phyloP scores from a whole-genome alignment of 2,113 vertebrate species.

The Cryptotis parvus region DNA sequence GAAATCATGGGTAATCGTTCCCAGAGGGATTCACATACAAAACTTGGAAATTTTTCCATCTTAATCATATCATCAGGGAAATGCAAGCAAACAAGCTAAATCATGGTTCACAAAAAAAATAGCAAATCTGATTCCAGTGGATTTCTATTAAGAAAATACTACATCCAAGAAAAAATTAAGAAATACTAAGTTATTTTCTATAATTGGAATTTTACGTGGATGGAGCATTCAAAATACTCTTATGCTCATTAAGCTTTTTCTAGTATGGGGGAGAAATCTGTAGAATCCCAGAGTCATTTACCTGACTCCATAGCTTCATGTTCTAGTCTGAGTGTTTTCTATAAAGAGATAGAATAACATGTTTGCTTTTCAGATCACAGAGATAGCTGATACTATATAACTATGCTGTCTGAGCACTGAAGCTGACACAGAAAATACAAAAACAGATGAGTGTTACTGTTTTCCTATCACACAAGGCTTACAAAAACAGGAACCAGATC shows the following conservation, averaged over 20 bases:
- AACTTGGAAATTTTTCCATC: background rate
- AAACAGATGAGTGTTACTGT: background rate
- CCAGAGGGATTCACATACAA: conserved; percentile 37
- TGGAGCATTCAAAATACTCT: background rate
- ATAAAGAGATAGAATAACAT: background rate
- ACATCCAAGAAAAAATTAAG: conserved; percentile 26
- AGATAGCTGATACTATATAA: background rate
- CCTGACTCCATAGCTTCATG: background rate
- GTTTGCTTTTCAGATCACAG: background rate
- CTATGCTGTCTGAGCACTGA: background rate
- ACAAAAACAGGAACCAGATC: background rate
- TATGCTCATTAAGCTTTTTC: background rate
- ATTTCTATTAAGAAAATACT: conserved; percentile 20
- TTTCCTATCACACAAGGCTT: background rate
- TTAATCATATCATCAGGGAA: background rate
- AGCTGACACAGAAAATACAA: background rate
- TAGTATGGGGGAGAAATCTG: background rate
- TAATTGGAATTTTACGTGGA: background rate
- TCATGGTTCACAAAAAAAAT: background rate
- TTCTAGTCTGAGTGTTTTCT: background rate
- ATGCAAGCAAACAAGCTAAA: background rate
- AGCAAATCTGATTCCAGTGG: background rate
- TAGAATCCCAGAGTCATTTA: background rate
- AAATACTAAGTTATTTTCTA: background rate
- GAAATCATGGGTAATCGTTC: background rate